Conservation (phyloP, 1,140 invertebrate species). For the Drosophila virilis region DNA sequence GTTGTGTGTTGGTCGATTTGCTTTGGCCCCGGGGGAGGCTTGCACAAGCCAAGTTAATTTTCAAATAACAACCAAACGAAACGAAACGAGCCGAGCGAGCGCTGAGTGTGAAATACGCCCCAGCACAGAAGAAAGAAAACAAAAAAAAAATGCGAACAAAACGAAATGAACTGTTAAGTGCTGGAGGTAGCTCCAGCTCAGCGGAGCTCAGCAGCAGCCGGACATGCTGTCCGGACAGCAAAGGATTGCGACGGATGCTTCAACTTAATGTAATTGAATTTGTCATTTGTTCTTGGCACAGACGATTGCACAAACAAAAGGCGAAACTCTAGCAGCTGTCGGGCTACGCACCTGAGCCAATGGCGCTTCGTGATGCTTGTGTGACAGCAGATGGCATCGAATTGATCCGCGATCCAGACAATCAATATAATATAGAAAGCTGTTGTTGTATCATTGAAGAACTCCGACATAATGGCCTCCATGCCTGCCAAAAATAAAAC, state of each 20-base stretch:
- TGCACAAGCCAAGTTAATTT: constrained; percentile 82
- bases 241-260: constrained; percentile 44
- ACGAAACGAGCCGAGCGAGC: constrained; percentile 18
- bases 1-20: constrained; percentile 73
- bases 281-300: constrained; percentile 57
- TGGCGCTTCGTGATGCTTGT: constrained; percentile 97
- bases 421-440: constrained; percentile 99
- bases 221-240: constrained; percentile 13
- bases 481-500: constrained; percentile 89
- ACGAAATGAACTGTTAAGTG: constrained; percentile 77
- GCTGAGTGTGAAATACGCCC: constrained; percentile 26
- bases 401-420: constrained; percentile 99
- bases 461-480: constrained; percentile 99
- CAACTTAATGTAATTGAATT: constrained; percentile 79
- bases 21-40: constrained; percentile 70
- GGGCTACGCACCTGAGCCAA: constrained; percentile 93
- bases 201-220: background rate
- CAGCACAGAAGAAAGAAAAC: background rate
- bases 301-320: constrained; percentile 53
- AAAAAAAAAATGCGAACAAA: constrained; percentile 53
- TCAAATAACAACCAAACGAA: constrained; percentile 68
- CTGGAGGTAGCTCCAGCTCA: constrained; percentile 29
- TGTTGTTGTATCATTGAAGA: constrained; percentile 99
- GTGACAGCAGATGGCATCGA: constrained; percentile 98
- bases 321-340: constrained; percentile 9